Evolutionary conservation across 1,140 invertebrate genomes (phyloP).

Genomic region (Tetramorium simillimum): DNA sequence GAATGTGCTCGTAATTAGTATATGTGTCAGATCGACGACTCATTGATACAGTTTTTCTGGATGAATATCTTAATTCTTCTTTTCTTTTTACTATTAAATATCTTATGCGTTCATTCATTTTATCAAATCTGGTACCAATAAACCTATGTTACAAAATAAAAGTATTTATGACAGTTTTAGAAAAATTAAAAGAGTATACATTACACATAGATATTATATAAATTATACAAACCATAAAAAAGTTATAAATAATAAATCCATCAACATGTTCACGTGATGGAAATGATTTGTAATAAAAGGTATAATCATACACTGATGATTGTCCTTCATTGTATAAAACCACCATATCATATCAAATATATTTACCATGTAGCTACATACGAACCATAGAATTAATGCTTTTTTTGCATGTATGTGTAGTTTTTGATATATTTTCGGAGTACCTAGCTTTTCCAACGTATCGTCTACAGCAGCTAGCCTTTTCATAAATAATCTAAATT

Average conservation of each 20-base stretch:
- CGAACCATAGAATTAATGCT: slow-evolving; percentile 4
- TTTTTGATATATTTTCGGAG: not conserved
- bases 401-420: not conserved
- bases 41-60: not conserved
- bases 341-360: slow-evolving; percentile 3
- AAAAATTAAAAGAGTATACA: too few species aligned
- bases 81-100: not conserved
- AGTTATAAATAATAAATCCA: not conserved
- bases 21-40: not conserved
- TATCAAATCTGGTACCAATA: slow-evolving; percentile 34
- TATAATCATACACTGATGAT: not conserved
- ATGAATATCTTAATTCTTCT: not conserved
- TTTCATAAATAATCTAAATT: slow-evolving; percentile 13
- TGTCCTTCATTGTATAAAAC: not conserved
- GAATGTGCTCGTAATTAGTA: not conserved
- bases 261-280: not conserved
- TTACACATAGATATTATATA: not conserved
- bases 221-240: slow-evolving; percentile 9
- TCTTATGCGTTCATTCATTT: not conserved
- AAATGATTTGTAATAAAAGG: not conserved
- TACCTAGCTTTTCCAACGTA: slow-evolving; percentile 20
- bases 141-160: not conserved
- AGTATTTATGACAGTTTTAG: not conserved
- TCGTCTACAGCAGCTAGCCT: slow-evolving; percentile 26
- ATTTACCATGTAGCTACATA: not conserved